Conservation (phyloP, 1,140 invertebrate genomes). For the Orchesella cincta region DNA sequence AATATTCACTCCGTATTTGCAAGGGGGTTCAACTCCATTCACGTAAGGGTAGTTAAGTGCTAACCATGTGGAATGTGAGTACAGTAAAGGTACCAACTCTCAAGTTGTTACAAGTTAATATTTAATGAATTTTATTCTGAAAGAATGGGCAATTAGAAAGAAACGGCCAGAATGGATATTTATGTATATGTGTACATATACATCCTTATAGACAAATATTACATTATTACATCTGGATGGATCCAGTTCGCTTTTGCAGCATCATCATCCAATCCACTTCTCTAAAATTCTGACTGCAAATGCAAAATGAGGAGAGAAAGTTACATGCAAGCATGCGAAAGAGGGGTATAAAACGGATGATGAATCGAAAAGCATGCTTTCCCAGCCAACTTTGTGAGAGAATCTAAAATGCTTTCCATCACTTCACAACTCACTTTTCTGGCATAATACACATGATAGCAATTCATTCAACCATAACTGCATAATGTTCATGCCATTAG, state of each 20-base stretch:
- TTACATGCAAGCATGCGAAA: not conserved
- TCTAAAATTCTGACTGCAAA: too few relatives aligned
- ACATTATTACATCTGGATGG: too few relatives aligned
- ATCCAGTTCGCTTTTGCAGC: too few relatives aligned
- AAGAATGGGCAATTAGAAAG: slow-evolving; percentile 6
- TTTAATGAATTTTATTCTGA: slow-evolving; percentile 16
- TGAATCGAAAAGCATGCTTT: not conserved
- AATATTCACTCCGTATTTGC: too few relatives aligned
- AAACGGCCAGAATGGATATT: not conserved
- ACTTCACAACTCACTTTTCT: not conserved
- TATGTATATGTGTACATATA: not conserved
- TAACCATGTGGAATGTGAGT: too few relatives aligned
- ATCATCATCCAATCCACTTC: too few relatives aligned
- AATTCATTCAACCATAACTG: not conserved
- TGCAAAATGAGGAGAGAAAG: not conserved
- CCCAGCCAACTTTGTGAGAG: not conserved
- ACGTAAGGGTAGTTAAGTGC: too few relatives aligned
- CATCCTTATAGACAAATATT: too few relatives aligned
- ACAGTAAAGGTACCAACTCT: too few relatives aligned
- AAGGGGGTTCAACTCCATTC: too few relatives aligned
- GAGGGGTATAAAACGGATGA: not conserved
- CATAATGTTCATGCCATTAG: not conserved
- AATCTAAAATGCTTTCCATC: not conserved
- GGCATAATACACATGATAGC: not conserved
- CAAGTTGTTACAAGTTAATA: not conserved